Percentiles rank a stretch among this genome's conserved stretches.
Evolutionary conservation across 2,113 vertebrate genomes (phyloP).

Genomic region (Labeo catla): DNA sequence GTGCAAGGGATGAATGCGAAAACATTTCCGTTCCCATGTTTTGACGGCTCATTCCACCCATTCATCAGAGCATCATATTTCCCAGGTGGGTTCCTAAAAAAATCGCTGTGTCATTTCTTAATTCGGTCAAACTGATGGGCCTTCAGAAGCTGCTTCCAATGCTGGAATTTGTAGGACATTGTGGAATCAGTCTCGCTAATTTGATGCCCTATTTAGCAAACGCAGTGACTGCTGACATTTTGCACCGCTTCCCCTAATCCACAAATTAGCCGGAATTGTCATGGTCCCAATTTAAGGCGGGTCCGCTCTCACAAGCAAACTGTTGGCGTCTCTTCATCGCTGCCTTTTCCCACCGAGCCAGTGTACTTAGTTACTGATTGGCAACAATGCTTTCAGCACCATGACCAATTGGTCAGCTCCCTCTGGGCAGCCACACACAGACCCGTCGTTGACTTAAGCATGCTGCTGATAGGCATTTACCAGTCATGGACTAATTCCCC

Average conservation of each 20-base stretch:
- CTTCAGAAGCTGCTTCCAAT: conserved; percentile 7
- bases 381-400: conserved; percentile 85
- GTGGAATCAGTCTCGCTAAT: conserved; percentile 86
- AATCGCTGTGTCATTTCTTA: conserved; percentile 25
- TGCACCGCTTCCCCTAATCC: conserved; percentile 84
- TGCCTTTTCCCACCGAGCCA: conserved; percentile 83
- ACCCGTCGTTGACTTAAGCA: conserved; percentile 65
- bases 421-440: conserved; percentile 78
- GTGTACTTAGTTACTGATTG: conserved; percentile 72
- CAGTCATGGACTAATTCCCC: conserved; percentile 83
- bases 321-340: conserved; percentile 78
- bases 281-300: conserved; percentile 86
- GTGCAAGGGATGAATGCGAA: conserved; percentile 84
- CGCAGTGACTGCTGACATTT: conserved; percentile 87
- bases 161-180: conserved; percentile 79
- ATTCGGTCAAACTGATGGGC: conserved; percentile 2
- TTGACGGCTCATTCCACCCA: conserved; percentile 90
- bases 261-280: conserved; percentile 92
- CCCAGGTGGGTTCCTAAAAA: conserved; percentile 81
- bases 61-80: conserved; percentile 92
- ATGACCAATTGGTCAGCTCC: conserved; percentile 80
- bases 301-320: conserved; percentile 79
- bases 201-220: conserved; percentile 89
- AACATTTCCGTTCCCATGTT: conserved; percentile 88
- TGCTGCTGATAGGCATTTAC: conserved; percentile 78